Evolutionary conservation across 2,888 invertebrate species (phyloP), one percentile per base, ranked within the genome.

Genomic region (Blera fallax): DNA sequence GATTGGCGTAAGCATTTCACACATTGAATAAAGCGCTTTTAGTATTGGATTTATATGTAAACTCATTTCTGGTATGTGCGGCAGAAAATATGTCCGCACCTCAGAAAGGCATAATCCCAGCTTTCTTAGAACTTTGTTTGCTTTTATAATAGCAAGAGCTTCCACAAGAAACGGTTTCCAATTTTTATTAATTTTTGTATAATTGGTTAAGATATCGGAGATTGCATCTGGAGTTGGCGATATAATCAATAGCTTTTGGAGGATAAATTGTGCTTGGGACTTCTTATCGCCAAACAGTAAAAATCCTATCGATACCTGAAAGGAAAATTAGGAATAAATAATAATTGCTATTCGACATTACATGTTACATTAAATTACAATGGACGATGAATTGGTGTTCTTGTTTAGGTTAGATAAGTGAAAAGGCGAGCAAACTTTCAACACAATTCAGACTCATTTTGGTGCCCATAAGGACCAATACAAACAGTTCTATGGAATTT

Each of bases 161-260:
- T 94, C 94, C 0, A 94, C 76, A 0, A 94, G 84, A 87, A 91
- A 90, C 0, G 89, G 87, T 24, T 91, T 90, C 94, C 94, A 94
- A 16, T 90, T 88, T 1, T 65, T 52, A 62, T 90, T 89, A 0
- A 76, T 81, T 16, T 89, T 87, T 0, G 91, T 89, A 87, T 91
- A 92, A 56, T 89, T 89, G 0, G 87, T 87, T 29, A 92, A 79
- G 10, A 90, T 67, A 50, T 88, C 87, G 24, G 87, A 73, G 6
- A 60, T 6, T 32, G 88, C 56, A 32, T 54, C 62, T 50, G 50
- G 76, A 6, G 87, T 70, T 0, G 74, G 81, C 10, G 74, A 80
- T n/a, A 90, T 50, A 0, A 89, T 83, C 10, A 91, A 56, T n/a
- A 91, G 84, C 65, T 89, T 90, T 81, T 92, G 92, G 7, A 92